phyloP scores from a whole-genome alignment of 1,140 invertebrate genomes.

The Bombus turneri region DNA sequence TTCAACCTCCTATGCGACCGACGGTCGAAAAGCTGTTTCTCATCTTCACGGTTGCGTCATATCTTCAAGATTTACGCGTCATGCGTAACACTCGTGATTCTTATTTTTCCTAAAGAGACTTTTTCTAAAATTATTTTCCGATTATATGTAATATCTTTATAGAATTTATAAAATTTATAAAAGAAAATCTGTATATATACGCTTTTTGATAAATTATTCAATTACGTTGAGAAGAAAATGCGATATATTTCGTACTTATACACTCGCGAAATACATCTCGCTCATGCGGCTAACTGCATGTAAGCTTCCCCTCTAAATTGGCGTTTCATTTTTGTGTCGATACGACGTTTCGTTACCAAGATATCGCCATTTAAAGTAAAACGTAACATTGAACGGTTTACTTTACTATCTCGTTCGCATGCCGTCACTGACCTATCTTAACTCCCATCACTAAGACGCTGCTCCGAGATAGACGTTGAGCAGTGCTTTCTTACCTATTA shows the following conservation, averaged over 20 bases:
- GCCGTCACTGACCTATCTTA: background rate
- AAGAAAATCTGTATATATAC: too few species aligned
- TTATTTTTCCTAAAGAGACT: background rate
- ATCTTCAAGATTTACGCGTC: slow-evolving; percentile 57
- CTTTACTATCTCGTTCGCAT: background rate
- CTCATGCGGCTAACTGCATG: background rate
- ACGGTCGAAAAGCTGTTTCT: slow-evolving; percentile 43
- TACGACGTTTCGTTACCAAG: background rate
- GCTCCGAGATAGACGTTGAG: background rate
- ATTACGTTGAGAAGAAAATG: too few species aligned
- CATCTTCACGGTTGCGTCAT: slow-evolving; percentile 42
- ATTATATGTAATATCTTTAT: too few species aligned
- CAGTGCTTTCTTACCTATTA: background rate
- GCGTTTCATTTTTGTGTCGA: background rate
- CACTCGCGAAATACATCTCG: background rate
- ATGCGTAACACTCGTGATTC: background rate
- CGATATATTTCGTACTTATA: too few species aligned
- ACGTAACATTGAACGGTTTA: background rate
- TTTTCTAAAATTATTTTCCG: background rate
- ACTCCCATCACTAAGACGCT: background rate
- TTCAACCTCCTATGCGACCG: slow-evolving; percentile 30
- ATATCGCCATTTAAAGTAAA: background rate
- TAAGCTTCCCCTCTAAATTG: background rate
- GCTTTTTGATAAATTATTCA: too few species aligned
- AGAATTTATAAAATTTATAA: too few species aligned